phyloP scores from a whole-genome alignment of 2,113 vertebrate species.

The Otis tarda region DNA sequence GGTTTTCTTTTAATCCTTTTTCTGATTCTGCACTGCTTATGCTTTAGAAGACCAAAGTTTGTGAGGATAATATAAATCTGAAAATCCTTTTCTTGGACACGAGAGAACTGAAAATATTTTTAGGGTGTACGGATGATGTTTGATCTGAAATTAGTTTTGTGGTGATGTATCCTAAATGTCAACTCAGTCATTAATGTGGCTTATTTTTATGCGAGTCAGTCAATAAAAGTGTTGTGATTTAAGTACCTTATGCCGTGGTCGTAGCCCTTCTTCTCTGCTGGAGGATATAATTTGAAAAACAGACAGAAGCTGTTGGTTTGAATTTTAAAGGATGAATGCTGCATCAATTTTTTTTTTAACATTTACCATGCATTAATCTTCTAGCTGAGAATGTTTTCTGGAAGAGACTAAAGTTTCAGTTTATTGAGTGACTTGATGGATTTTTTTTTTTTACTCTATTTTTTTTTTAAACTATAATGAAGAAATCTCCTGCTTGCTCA shows the following conservation, averaged over 20 bases:
- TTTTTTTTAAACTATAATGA: background rate
- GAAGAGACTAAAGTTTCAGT: constrained; percentile 5
- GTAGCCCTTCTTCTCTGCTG: constrained; percentile 6
- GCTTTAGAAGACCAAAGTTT: constrained; percentile 6
- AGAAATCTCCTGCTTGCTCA: constrained; percentile 11
- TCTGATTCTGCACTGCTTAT: background rate
- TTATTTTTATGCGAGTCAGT: constrained; percentile 39
- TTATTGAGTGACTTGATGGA: constrained; percentile 35
- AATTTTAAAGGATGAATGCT: constrained; percentile 2
- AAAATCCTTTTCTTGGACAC: constrained; percentile 1
- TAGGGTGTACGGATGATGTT: constrained; percentile 20
- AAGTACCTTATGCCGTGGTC: background rate
- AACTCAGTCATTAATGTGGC: constrained; percentile 20
- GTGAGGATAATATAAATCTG: background rate
- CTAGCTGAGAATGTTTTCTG: background rate
- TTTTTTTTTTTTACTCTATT: background rate
- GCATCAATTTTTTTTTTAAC: constrained; percentile 1
- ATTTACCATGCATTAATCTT: background rate
- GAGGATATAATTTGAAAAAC: constrained; percentile 23
- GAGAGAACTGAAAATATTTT: constrained; percentile 32
- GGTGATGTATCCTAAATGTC: constrained; percentile 7
- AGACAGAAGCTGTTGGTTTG: constrained; percentile 13
- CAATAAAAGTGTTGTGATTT: constrained; percentile 8
- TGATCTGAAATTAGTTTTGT: constrained; percentile 43
- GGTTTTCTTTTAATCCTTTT: constrained; percentile 22